Conservation (phyloP, 2,797 vertebrate genomes). For the Hippocampus kuda region DNA sequence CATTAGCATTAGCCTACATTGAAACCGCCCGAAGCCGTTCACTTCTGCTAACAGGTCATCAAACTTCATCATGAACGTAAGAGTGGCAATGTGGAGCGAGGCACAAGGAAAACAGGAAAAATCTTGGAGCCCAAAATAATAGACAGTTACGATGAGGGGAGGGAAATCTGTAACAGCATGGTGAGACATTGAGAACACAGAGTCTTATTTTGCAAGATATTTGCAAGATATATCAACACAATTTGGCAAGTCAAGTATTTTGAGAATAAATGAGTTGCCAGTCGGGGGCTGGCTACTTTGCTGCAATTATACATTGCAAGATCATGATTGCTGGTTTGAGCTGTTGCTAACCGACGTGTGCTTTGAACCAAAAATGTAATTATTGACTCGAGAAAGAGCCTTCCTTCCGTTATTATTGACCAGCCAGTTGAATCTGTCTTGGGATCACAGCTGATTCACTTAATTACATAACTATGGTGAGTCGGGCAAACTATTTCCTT, state of each 20-base stretch:
- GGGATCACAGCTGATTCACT: neutral
- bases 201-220: too few species aligned
- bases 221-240: too few species aligned
- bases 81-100: neutral
- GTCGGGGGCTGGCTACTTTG: neutral
- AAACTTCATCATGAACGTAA: constrained; percentile 66
- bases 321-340: neutral
- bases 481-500: neutral
- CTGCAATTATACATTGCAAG: neutral
- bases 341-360: neutral
- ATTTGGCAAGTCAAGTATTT: neutral
- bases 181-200: neutral
- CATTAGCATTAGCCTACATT: constrained; percentile 55
- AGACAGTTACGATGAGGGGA: neutral
- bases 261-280: neutral
- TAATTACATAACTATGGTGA: neutral
- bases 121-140: neutral
- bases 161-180: neutral
- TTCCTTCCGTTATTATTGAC: neutral
- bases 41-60: constrained; percentile 73
- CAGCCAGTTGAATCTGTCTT: neutral
- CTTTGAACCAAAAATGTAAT: constrained; percentile 1
- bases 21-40: constrained; percentile 74
- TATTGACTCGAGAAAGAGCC: neutral
- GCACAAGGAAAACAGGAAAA: neutral